Conservation (phyloP, 2,888 invertebrate genomes). For the Loripinus fragilis region DNA sequence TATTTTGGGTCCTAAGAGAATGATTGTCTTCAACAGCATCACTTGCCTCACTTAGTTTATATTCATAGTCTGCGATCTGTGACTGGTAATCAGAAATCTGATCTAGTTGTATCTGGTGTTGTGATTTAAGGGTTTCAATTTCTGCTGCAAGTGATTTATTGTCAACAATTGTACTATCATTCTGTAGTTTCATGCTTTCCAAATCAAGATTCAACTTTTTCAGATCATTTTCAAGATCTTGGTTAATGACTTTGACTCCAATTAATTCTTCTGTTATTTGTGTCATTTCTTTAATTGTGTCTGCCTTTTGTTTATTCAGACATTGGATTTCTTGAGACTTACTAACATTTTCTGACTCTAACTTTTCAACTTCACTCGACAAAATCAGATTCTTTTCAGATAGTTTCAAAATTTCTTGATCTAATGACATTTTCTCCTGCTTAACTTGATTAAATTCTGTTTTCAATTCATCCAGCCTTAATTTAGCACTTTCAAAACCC, state of each 20-base stretch:
- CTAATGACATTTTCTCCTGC: not conserved
- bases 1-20: conserved; percentile 58
- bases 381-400: conserved; percentile 9
- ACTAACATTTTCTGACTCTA: conserved; percentile 5
- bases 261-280: not conserved
- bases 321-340: conserved; percentile 15
- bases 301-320: conserved; percentile 21
- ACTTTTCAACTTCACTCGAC: conserved; percentile 14
- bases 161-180: conserved; percentile 27
- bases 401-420: conserved; percentile 19
- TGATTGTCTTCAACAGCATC: conserved; percentile 57
- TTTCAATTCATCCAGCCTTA: conserved; percentile 6
- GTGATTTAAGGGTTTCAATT: conserved; percentile 36
- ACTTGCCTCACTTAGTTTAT: conserved; percentile 41
- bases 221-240: conserved; percentile 14
- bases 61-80: conserved; percentile 58
- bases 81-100: conserved; percentile 45
- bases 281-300: conserved; percentile 9
- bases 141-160: conserved; percentile 42
- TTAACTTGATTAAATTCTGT: conserved; percentile 12
- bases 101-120: not conserved
- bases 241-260: conserved; percentile 14
- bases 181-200: conserved; percentile 21
- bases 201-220: conserved; percentile 9
- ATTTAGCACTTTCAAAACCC: conserved; percentile 1